Evolutionary conservation across 2,113 vertebrate genomes (phyloP), one percentile per base, ranked within the genome.

Genomic region (Dicaeum eximium): DNA sequence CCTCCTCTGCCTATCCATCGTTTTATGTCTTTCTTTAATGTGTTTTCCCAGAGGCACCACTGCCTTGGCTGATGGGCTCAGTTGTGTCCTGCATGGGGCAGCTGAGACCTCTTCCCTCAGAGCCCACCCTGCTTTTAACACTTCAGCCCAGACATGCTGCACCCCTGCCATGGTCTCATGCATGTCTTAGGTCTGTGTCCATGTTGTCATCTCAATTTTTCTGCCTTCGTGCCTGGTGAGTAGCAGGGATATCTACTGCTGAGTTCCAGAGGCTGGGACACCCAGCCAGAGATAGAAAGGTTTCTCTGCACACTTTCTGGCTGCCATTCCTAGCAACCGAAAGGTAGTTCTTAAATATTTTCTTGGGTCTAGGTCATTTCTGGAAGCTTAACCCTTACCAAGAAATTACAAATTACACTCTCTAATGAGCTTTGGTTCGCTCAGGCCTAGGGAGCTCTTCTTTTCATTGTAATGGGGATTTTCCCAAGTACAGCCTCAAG

Each of bases 1-100:
- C 23, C 3, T 66, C 5, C 13, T 44, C 48, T 78, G 25, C 16
- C 40, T 86, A 10, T 33, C 35, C 31, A 51, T 14, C 0, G 0
- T 31, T 51, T 80, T 61, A 33, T 62, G 31, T 14, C 14, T 81
- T 45, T 72, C 21, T 47, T 73, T 69, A 16, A 14, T 16, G 10
- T 7, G 3, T 31, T 83, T 57, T 57, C 11, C 18, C 24, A 54
- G n/a, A 85, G 48, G 14, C 21, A 72, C 3, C 13, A 25, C 15
- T 10, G 13, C 18, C 44, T 88, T 67, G 70, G 24, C 78, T 37
- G 57, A 24, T 31, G 30, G 45, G 21, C 20, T 45, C 33, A 51
- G 37, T 7, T 44, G 47, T 25, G 12, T 24, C 31, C 44, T 22
- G 5, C 18, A 5, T 17, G 31, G 11, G 10, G 4, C 33, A 65